Base-by-base conservation (phyloP, 2,113 vertebrate species). In the Gadus macrocephalus region DNA sequence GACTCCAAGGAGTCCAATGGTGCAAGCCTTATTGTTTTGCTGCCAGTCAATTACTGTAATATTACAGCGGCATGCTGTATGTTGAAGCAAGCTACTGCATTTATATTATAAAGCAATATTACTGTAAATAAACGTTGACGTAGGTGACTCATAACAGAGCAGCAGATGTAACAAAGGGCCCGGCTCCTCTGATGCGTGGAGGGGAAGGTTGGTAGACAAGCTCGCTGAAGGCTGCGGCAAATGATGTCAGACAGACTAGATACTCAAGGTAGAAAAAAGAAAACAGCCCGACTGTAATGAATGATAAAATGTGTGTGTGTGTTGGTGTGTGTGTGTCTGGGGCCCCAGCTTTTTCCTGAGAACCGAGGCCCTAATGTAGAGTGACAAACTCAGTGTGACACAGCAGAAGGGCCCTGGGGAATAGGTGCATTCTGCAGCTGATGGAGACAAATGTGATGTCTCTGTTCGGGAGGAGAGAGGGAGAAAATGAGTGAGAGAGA, bases 371-470 rank as follows among this genome's bases (percentile, higher is more conserved):
- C 53, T 87, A 85, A 87, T 78, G 76, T 74, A 82, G 81, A 84
- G 73, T 75, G 81, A 89, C 84, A 76, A 85, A 85, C 81, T 73
- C 62, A 49, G 68, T 81, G 74, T 76, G 84, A 81, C 85, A 81
- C 68, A 14, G 67, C 66, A 49, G 73, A 72, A 81, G 58, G 66
- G 75, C 84, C 85, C 67, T 64, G 59, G 78, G 79, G 85, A 85
- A 84, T 70, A 74, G 76, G 66, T 71, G 69, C 19, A 9, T 77
- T 86, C 73, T 67, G 59, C 73, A 66, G 56, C 65, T 73, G 79
- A 84, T 77, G 72, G 73, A 88, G 70, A 86, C 72, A 79, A 81
- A 78, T 81, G 76, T 71, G 72, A 80, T 70, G 74, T 81, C 66
- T 77, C 60, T 66, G 64, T 66, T 20, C 22, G 38, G 15, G 42